Percentiles rank a stretch among this genome's conserved stretches.
phyloP scores from a whole-genome alignment of 2,888 invertebrate species.

The Andrena minutula region DNA sequence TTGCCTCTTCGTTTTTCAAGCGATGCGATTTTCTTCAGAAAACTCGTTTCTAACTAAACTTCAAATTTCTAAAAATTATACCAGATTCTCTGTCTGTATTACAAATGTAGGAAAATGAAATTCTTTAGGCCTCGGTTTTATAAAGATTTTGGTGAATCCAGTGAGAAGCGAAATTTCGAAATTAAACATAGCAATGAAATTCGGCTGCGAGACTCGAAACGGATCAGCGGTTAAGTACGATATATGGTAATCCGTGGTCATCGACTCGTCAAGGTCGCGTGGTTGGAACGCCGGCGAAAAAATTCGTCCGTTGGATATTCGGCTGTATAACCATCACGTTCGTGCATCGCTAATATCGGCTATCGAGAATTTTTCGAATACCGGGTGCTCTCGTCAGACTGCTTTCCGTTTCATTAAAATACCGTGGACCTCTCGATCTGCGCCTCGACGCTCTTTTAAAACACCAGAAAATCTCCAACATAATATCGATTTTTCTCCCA shows the following conservation, averaged over 20 bases:
- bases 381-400: constrained; percentile 42
- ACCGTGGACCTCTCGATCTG: constrained; percentile 11
- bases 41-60: not conserved
- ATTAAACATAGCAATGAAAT: not conserved
- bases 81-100: no score
- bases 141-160: no score
- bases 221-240: constrained; percentile 22
- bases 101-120: no score
- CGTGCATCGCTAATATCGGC: constrained; percentile 62
- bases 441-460: not conserved
- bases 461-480: not conserved
- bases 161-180: no score
- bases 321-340: constrained; percentile 61
- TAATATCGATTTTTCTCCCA: not conserved
- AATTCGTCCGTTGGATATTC: constrained; percentile 52
- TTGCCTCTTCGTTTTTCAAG: not conserved
- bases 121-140: no score
- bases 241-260: constrained; percentile 54
- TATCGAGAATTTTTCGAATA: constrained; percentile 50
- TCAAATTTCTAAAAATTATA: no score
- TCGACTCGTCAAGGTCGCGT: constrained; percentile 62
- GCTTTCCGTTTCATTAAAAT: constrained; percentile 61
- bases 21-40: not conserved
- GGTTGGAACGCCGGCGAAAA: constrained; percentile 34
- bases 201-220: not conserved